A percentile compares a stretch with the other conserved stretches of the same genome.
Evolutionary conservation across 2,888 invertebrate species (phyloP).

Genomic region (Vannuccia rotundouncinata): DNA sequence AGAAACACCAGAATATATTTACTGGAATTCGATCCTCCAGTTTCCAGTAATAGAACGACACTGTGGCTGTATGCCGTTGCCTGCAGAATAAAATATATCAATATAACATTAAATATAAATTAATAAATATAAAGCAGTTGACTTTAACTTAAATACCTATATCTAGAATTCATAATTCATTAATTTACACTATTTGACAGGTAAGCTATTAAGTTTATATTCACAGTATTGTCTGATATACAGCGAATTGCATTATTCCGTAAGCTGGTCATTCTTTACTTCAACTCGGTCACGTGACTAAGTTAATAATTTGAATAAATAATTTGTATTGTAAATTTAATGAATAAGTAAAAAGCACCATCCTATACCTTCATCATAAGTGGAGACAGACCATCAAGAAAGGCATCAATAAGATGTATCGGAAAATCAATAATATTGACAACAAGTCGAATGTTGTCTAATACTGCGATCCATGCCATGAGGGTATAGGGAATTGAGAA

Average conservation of each 20-base stretch:
- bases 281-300: no score
- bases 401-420: slow-evolving; percentile 33
- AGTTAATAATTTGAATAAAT: no score
- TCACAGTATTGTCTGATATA: neutral
- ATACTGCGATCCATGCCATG: slow-evolving; percentile 35
- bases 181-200: no score
- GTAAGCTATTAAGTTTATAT: neutral
- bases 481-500: slow-evolving; percentile 33
- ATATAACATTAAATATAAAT: no score
- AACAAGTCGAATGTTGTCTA: slow-evolving; percentile 21
- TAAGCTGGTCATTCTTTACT: no score
- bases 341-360: no score
- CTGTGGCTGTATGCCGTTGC: neutral
- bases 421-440: slow-evolving; percentile 33
- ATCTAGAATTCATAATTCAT: no score
- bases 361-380: slow-evolving; percentile 25
- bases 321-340: no score
- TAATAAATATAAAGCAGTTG: no score
- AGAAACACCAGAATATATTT: slow-evolving; percentile 29
- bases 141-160: no score
- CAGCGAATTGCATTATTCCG: no score
- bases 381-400: slow-evolving; percentile 31
- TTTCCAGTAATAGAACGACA: slow-evolving; percentile 32
- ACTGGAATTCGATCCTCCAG: slow-evolving; percentile 33
- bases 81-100: no score